These are phyloP conservation scores for Psittacula cyanocephala DNA, from an alignment of 2,113 vertebrate species.

Conservation along the genomic window DNA sequence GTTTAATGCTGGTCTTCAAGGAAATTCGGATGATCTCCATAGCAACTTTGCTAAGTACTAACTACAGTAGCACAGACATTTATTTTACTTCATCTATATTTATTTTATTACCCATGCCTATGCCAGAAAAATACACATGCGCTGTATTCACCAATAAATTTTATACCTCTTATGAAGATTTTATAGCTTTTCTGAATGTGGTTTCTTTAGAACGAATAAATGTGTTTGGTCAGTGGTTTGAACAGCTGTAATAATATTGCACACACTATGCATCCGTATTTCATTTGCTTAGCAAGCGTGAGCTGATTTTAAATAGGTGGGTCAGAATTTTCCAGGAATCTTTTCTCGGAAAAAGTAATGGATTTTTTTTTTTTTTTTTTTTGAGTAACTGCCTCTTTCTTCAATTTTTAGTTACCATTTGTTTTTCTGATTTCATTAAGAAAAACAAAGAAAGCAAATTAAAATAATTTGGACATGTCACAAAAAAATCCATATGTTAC, in stretches of 20 bases:
- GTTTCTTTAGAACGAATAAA: constrained; percentile 33
- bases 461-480: not conserved
- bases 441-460: not conserved
- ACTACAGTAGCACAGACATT: not conserved
- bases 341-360: not conserved
- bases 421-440: not conserved
- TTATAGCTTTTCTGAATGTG: not conserved
- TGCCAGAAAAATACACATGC: not conserved
- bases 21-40: not conserved
- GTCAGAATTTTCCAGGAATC: not conserved
- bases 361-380: not conserved
- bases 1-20: not conserved
- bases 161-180: not conserved
- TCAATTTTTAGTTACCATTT: not conserved
- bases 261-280: not conserved
- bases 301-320: not conserved
- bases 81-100: not conserved
- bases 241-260: constrained; percentile 48
- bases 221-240: not conserved
- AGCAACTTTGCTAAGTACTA: not conserved
- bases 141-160: not conserved
- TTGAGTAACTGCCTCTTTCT: not conserved
- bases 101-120: not conserved
- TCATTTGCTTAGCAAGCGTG: not conserved
- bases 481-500: not conserved